A percentile compares a stretch with the other conserved stretches of the same genome.
phyloP scores from a whole-genome alignment of 2,113 vertebrate species.

The Camelus dromedarius region DNA sequence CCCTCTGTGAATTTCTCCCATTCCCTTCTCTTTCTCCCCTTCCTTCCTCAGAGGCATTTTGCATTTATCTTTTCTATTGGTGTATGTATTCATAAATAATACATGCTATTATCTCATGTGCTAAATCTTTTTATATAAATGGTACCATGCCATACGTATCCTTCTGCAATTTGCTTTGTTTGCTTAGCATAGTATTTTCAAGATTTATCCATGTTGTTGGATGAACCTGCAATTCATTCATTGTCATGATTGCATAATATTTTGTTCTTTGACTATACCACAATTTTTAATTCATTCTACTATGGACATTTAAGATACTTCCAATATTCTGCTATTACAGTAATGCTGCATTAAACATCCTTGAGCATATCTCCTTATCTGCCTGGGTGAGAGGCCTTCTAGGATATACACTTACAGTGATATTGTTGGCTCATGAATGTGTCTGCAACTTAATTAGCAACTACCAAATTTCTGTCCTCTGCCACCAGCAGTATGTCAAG shows the following conservation, averaged over 20 bases:
- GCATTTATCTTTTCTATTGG: background rate
- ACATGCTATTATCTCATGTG: background rate
- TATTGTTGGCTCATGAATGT: background rate
- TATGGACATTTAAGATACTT: background rate
- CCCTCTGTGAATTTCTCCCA: background rate
- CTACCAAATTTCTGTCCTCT: background rate
- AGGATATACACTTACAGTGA: background rate
- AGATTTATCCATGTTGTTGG: background rate
- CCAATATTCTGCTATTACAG: background rate
- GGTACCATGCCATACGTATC: background rate
- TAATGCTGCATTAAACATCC: background rate
- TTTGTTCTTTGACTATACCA: background rate
- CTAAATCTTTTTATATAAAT: background rate
- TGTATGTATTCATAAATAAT: background rate
- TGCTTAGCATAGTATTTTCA: constrained; percentile 5
- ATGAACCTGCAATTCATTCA: background rate
- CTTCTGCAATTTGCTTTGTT: background rate
- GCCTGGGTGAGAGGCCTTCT: background rate
- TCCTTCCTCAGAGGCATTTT: background rate
- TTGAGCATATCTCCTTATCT: background rate
- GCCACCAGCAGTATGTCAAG: background rate
- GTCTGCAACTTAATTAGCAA: background rate
- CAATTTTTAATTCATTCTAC: background rate
- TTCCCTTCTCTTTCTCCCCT: background rate
- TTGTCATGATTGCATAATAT: background rate